Evolutionary conservation across 2,888 invertebrate species (phyloP), one percentile per base, ranked within the genome.

Genomic region (Sarcophaga carnaria): DNA sequence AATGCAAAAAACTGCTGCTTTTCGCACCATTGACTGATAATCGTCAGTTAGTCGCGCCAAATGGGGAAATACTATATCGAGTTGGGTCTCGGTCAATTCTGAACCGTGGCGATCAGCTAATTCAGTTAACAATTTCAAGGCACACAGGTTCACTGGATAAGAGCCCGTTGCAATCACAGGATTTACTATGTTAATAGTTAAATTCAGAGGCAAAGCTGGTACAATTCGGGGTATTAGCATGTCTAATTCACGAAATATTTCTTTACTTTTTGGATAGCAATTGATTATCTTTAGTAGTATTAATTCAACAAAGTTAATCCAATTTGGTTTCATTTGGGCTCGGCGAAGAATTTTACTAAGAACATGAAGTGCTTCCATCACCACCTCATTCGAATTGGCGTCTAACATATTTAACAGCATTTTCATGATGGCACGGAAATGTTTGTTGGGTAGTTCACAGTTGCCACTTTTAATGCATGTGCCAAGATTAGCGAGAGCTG

Each of bases 1-100:
- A 96, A 99, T 98, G 92, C 99, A 99, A 94, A 99, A 99, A 22
- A 99, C 98, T 14, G 98, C 97, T 89, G 98, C 98, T 93, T 99
- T 99, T 72, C 99, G 95, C 45, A 99, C 98, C 89, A 97, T 96
- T 79, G 98, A 98, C 93, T 98, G 98, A 80, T 95, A 94, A 93
- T 98, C 97, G 92, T 99, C 98, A 80, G 98, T 98, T 88, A 98
- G 96, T 96, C 98, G 94, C 70, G 98, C 96, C 11, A 99, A 95
- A 60, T 97, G 97, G 67, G 97, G 97, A 96, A 98, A 98, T 82
- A 98, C 95, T 88, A 95, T 96, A 2, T 95, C 94, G 74, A 99
- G 95, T 90, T 96, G 95, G 74, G 96, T 95, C 90, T 97, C 96
- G 2, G 96, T 95, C 37, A 97, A 95, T 88, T 97, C 96, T 54